Base-by-base conservation (phyloP, 2,888 invertebrate species). In the Iselma pallidipennis region DNA sequence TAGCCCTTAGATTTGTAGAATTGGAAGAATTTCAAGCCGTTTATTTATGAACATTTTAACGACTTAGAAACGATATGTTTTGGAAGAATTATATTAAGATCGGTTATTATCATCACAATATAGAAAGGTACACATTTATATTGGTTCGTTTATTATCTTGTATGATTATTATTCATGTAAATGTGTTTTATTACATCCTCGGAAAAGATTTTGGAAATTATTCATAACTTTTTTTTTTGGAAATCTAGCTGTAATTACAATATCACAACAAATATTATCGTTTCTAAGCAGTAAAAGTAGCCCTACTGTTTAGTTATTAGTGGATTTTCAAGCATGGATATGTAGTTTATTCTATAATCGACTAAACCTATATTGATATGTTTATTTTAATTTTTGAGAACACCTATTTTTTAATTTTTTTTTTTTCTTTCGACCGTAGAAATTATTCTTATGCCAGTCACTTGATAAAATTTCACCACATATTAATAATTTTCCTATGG, bases 11-110 rank as follows among this genome's bases (percentile, higher is more conserved):
- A 57, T 66, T 63, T 45, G 21, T 45, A 67, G 69, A 67, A 72
- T 67, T 71, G 77, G 77, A 78, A 78, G 78, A 76, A 74, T 74
- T 69, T 73, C 71, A 77, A 77, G 76, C 77, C 72, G 68, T 66
- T 67, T 66, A 62, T 66, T 42, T 9, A 9, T 19, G 10, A 66
- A 67, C 49, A 52, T 51, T 63, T 57, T 37, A 62, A 65, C 29
- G 65, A 64, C 67, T 69, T 68, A 65, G 68, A 70, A 70, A 70
- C 66, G 66, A 70, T 69, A 57, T 61, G 51, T 55, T 61, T 64
- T 61, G 65, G 65, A 59, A 61, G 61, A 61, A 58, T 60, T 31
- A 50, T n/a, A n/a, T n/a, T n/a, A n/a, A n/a, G n/a, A n/a, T n/a
- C n/a, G 25, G 54, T 50, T 55, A 42, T 50, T 55, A 45, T 51